phyloP scores from a whole-genome alignment of 2,113 vertebrate species.

The Gopherus flavomarginatus region DNA sequence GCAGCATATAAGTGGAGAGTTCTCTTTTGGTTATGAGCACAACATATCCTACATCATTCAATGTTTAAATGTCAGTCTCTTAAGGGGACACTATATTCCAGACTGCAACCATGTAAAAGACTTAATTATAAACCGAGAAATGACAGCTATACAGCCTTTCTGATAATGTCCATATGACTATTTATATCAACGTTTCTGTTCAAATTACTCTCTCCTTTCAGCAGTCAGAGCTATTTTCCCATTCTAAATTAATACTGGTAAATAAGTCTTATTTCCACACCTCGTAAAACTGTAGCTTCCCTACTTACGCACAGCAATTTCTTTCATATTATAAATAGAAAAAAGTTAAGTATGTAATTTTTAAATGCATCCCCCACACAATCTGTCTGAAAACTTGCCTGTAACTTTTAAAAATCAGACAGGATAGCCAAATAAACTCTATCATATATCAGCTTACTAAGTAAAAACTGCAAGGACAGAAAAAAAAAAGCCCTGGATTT shows the following conservation, averaged over 20 bases:
- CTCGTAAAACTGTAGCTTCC: conserved; percentile 6
- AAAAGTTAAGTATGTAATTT: conserved; percentile 36
- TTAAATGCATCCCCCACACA: conserved; percentile 5
- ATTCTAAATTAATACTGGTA: neutral
- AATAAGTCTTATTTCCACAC: conserved; percentile 1
- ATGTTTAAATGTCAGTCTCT: neutral
- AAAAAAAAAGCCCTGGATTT: neutral
- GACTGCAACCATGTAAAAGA: neutral
- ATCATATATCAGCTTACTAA: neutral
- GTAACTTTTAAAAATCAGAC: neutral
- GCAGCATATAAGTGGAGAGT: neutral
- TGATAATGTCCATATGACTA: neutral
- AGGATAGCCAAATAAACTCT: conserved; percentile 6
- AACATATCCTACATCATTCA: neutral
- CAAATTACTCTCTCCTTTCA: neutral
- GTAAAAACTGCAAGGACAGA: neutral
- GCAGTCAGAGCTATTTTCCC: neutral
- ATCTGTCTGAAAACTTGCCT: neutral
- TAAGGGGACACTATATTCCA: neutral
- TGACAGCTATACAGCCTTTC: neutral
- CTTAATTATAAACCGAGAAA: neutral
- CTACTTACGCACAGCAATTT: conserved; percentile 9
- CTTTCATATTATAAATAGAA: conserved; percentile 46
- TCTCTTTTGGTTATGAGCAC: neutral
- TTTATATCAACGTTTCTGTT: neutral